A percentile compares a stretch with the other conserved stretches of the same genome.
Evolutionary conservation across 2,888 invertebrate genomes (phyloP).

Genomic region (Cheiracanthium punctorium): DNA sequence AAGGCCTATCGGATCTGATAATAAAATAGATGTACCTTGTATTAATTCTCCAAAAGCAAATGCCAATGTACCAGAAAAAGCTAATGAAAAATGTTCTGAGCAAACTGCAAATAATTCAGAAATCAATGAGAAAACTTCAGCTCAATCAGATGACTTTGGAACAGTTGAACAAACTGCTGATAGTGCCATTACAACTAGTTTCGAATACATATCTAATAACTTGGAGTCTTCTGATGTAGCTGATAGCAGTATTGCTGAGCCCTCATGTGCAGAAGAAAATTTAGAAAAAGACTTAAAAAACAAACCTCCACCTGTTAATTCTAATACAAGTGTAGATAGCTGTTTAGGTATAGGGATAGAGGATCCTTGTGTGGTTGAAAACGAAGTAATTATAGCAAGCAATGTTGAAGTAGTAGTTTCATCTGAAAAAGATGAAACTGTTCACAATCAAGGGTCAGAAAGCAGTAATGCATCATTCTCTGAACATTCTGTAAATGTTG

Average conservation of each 20-base stretch:
- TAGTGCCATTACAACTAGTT: constrained; percentile 66
- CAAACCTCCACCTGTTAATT: constrained; percentile 28
- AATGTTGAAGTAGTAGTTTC: constrained; percentile 37
- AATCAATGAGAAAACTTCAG: constrained; percentile 14
- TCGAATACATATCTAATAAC: constrained; percentile 60
- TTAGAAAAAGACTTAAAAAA: constrained; percentile 28
- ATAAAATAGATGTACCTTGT: constrained; percentile 13
- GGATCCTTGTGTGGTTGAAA: constrained; percentile 50
- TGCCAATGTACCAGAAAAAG: neutral
- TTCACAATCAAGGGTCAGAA: constrained; percentile 39
- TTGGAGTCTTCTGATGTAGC: constrained; percentile 49
- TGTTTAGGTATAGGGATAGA: constrained; percentile 33
- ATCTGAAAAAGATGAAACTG: constrained; percentile 29
- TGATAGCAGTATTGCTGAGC: constrained; percentile 35
- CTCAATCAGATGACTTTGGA: constrained; percentile 41
- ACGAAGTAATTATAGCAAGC: constrained; percentile 51
- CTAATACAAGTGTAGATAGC: constrained; percentile 31
- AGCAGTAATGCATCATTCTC: constrained; percentile 21
- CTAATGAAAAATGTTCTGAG: constrained; percentile 8
- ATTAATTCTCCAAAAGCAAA: neutral
- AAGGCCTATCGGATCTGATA: neutral
- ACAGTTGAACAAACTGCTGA: constrained; percentile 62
- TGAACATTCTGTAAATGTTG: constrained; percentile 37
- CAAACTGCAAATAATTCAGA: constrained; percentile 17
- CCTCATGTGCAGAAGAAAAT: neutral